Conservation (phyloP, 2,888 invertebrate genomes). For the Oegoconia quadripuncta region DNA sequence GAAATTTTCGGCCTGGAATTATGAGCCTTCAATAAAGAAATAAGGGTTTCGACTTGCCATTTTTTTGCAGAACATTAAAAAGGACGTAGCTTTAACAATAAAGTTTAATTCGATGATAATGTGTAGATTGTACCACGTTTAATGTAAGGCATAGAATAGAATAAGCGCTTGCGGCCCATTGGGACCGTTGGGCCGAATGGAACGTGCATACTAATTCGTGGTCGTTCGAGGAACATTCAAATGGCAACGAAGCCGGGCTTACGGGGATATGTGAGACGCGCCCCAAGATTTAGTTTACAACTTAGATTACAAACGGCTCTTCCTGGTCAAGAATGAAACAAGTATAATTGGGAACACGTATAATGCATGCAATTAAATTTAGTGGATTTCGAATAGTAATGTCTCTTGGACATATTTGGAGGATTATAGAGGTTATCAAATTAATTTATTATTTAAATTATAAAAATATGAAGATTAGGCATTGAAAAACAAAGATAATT, state of each 20-base stretch:
- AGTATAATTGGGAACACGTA: conserved; percentile 61
- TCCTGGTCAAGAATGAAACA: conserved; percentile 76
- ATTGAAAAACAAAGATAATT: too few species aligned
- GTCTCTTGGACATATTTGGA: too few species aligned
- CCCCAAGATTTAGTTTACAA: conserved; percentile 76
- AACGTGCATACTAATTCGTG: conserved; percentile 50
- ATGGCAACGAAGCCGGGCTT: conserved; percentile 67
- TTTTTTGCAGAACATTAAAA: conserved; percentile 7
- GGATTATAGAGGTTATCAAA: neutral
- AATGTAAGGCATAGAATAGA: too few species aligned
- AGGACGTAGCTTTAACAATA: too few species aligned
- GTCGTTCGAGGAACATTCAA: conserved; percentile 63
- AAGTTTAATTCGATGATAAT: too few species aligned
- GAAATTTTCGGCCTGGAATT: too few species aligned
- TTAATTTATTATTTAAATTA: too few species aligned
- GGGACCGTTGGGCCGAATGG: conserved; percentile 63
- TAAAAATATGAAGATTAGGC: too few species aligned
- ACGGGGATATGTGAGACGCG: conserved; percentile 73
- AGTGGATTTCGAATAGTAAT: neutral
- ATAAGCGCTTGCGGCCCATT: conserved; percentile 56
- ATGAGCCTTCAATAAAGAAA: too few species aligned
- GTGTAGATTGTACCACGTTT: too few species aligned
- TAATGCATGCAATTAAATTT: conserved; percentile 23
- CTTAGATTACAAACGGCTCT: conserved; percentile 63
- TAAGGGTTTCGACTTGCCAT: neutral